phyloP scores from a whole-genome alignment of 2,113 vertebrate species.

The Nibea albiflora region DNA sequence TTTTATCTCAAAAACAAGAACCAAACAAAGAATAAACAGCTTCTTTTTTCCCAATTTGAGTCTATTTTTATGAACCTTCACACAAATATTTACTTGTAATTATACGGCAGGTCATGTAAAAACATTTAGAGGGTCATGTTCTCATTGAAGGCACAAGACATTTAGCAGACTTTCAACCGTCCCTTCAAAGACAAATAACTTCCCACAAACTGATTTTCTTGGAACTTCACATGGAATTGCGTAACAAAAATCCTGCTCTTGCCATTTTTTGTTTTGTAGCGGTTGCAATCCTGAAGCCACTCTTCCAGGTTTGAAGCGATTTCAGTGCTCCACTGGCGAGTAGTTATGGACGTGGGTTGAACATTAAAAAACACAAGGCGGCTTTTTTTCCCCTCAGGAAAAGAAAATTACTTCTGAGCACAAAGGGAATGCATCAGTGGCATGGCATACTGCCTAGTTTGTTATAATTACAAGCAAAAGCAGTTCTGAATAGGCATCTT shows the following conservation, averaged over 20 bases:
- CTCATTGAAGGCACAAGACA: not conserved
- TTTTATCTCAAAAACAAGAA: too few species aligned
- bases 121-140: not conserved
- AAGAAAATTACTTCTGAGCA: slow-evolving; percentile 72
- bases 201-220: too few species aligned
- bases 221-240: not conserved
- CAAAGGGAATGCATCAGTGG: slow-evolving; percentile 72
- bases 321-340: slow-evolving; percentile 28
- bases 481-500: slow-evolving; percentile 74
- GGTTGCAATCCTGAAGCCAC: slow-evolving; percentile 39
- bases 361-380: slow-evolving; percentile 57
- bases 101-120: too few species aligned
- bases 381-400: slow-evolving; percentile 63
- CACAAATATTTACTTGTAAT: not conserved
- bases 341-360: slow-evolving; percentile 65
- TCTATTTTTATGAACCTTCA: not conserved
- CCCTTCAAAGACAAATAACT: not conserved
- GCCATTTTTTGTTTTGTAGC: not conserved
- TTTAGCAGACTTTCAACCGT: not conserved
- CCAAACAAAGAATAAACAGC: too few species aligned
- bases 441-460: slow-evolving; percentile 66
- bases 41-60: not conserved
- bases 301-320: slow-evolving; percentile 47
- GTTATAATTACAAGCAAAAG: slow-evolving; percentile 77
- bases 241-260: not conserved